Percentiles rank a stretch among this genome's conserved stretches.
phyloP scores from a whole-genome alignment of 2,888 invertebrate species.

The Deroplatys truncata region DNA sequence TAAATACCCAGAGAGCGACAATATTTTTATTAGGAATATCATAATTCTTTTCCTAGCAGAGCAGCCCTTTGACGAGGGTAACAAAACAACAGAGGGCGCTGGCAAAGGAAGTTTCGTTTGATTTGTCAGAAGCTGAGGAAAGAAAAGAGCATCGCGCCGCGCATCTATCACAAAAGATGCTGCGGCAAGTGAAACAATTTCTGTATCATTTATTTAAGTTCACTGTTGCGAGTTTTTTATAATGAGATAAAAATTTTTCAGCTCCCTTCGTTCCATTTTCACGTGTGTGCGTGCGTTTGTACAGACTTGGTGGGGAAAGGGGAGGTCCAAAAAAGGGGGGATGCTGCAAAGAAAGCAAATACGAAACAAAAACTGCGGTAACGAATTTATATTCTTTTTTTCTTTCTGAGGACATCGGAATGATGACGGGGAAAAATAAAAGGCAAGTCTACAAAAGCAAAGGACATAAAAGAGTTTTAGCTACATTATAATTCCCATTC shows the following conservation, averaged over 20 bases:
- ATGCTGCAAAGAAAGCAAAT: not conserved
- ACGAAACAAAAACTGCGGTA: slow-evolving; percentile 2
- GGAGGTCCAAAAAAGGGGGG: not conserved
- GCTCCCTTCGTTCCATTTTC: not conserved
- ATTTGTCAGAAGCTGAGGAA: not conserved
- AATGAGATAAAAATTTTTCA: slow-evolving; percentile 22
- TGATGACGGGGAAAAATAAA: not conserved
- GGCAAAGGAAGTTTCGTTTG: not conserved
- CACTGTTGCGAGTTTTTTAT: slow-evolving; percentile 29
- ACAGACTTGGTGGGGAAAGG: not conserved
- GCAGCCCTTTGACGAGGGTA: not conserved
- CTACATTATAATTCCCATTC: not conserved
- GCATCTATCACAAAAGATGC: slow-evolving; percentile 1
- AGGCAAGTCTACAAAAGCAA: not conserved
- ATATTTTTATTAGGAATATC: not conserved
- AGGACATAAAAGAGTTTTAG: not conserved
- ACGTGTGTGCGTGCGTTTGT: not conserved
- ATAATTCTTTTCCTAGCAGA: not conserved
- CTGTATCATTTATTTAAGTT: slow-evolving; percentile 19
- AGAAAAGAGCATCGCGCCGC: not conserved
- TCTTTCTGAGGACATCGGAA: not conserved
- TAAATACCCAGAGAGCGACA: too few relatives aligned
- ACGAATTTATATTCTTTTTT: not conserved
- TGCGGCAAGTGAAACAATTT: not conserved
- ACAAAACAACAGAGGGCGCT: not conserved